Evolutionary conservation across 1,140 invertebrate genomes (phyloP).

Genomic region (Hesperophylax magnus): DNA sequence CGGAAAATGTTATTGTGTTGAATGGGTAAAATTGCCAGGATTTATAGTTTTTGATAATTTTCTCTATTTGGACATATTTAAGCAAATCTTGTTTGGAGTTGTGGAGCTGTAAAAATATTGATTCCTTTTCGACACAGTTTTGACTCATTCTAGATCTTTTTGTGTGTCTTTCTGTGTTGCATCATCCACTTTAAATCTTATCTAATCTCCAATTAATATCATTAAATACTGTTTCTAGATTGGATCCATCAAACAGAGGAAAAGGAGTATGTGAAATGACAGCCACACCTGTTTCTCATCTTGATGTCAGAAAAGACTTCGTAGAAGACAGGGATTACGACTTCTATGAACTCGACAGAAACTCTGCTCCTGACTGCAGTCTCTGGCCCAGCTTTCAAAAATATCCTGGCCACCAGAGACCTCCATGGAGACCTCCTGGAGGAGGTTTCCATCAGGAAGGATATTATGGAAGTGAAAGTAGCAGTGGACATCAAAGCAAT

Average conservation of each 20-base stretch:
- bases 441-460: slow-evolving; percentile 5
- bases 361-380: slow-evolving; percentile 63
- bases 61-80: too few relatives aligned
- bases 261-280: slow-evolving; percentile 82
- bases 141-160: too few relatives aligned
- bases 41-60: too few relatives aligned
- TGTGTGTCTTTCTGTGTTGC: too few relatives aligned
- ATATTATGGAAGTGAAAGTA: slow-evolving; percentile 12
- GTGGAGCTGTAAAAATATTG: too few relatives aligned
- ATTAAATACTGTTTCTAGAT: slow-evolving; percentile 63
- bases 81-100: too few relatives aligned
- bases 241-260: slow-evolving; percentile 75
- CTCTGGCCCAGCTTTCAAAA: slow-evolving; percentile 62
- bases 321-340: slow-evolving; percentile 80
- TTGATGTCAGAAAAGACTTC: slow-evolving; percentile 76
- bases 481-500: slow-evolving; percentile 12
- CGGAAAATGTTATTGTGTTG: too few relatives aligned
- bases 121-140: too few relatives aligned
- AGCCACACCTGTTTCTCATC: slow-evolving; percentile 75
- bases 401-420: not conserved
- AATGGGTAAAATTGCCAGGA: too few relatives aligned
- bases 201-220: too few relatives aligned
- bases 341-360: slow-evolving; percentile 82
- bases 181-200: too few relatives aligned
- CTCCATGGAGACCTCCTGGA: slow-evolving; percentile 35